Evolutionary conservation across 1,140 invertebrate genomes (phyloP).

Genomic region (Danaus melanippus): DNA sequence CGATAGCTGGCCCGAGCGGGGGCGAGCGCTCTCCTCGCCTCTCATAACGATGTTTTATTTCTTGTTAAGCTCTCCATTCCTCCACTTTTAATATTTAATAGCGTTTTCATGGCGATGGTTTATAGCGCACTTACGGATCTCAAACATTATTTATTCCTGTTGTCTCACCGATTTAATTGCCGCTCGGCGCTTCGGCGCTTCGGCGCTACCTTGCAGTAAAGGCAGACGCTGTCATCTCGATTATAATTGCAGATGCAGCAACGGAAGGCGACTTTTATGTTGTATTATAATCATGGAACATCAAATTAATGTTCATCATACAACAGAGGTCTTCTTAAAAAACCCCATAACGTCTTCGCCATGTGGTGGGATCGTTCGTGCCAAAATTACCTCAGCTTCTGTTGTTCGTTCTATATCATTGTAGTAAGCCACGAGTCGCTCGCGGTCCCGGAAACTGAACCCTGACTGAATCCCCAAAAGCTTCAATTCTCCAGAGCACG

Average conservation of each 20-base stretch:
- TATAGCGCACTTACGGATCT: constrained; percentile 67
- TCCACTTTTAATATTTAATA: constrained; percentile 73
- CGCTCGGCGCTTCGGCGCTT: constrained; percentile 36
- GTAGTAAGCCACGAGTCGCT: constrained; percentile 24
- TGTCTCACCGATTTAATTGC: constrained; percentile 50
- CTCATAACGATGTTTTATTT: constrained; percentile 71
- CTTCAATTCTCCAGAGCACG: constrained; percentile 41
- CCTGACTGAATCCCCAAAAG: constrained; percentile 60
- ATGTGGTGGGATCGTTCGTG: constrained; percentile 7
- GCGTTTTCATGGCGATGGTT: constrained; percentile 69
- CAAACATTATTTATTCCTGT: constrained; percentile 51
- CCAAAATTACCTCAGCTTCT: constrained; percentile 2
- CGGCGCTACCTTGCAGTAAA: constrained; percentile 14
- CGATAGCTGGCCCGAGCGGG: constrained; percentile 65
- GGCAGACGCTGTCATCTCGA: no score
- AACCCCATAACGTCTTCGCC: background rate
- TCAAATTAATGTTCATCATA: no score
- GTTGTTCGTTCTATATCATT: constrained; percentile 4
- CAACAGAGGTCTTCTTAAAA: no score
- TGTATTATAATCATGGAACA: no score
- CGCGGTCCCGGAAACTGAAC: constrained; percentile 38
- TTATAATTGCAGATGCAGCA: no score
- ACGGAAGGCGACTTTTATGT: no score
- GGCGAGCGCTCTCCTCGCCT: constrained; percentile 60
- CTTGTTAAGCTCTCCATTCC: constrained; percentile 71